These are phyloP conservation scores for Plutomurus gul DNA, from an alignment of 1,140 invertebrate genomes.

Conservation along the genomic window DNA sequence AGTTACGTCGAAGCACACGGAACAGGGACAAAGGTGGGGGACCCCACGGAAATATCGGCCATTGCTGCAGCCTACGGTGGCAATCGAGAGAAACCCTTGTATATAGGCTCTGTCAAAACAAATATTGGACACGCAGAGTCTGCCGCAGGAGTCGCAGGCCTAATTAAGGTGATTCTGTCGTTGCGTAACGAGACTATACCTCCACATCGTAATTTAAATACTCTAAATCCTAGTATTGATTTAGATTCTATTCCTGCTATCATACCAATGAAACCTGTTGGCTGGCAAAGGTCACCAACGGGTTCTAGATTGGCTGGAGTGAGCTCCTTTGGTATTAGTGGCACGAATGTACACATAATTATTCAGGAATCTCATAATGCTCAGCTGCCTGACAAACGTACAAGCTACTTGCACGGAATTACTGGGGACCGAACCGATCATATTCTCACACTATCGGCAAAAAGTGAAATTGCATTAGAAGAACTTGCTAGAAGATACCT, in stretches of 20 bases:
- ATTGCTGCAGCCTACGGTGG: constrained; percentile 61
- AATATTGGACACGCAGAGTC: constrained; percentile 67
- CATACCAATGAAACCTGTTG: constrained; percentile 1
- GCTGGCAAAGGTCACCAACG: background rate
- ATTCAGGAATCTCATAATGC: constrained; percentile 14
- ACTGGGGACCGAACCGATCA: background rate
- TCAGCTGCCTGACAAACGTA: background rate
- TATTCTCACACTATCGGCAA: constrained; percentile 24
- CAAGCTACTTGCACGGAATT: no score
- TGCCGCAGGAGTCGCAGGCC: constrained; percentile 56
- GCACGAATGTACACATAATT: constrained; percentile 43
- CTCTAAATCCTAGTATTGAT: constrained; percentile 26
- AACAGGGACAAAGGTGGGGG: constrained; percentile 63
- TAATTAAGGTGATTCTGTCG: constrained; percentile 32
- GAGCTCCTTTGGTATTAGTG: constrained; percentile 47
- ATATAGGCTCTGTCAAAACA: constrained; percentile 65
- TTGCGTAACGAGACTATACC: constrained; percentile 7
- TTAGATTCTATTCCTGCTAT: constrained; percentile 37
- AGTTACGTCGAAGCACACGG: constrained; percentile 66
- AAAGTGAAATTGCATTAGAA: constrained; percentile 22
- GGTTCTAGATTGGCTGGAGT: background rate
- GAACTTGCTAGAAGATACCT: background rate
- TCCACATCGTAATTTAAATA: constrained; percentile 26
- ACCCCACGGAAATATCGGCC: constrained; percentile 55
- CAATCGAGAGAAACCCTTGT: constrained; percentile 58